Base-by-base conservation (phyloP, 2,888 invertebrate genomes). In the Scrobipalpa atriplicella region DNA sequence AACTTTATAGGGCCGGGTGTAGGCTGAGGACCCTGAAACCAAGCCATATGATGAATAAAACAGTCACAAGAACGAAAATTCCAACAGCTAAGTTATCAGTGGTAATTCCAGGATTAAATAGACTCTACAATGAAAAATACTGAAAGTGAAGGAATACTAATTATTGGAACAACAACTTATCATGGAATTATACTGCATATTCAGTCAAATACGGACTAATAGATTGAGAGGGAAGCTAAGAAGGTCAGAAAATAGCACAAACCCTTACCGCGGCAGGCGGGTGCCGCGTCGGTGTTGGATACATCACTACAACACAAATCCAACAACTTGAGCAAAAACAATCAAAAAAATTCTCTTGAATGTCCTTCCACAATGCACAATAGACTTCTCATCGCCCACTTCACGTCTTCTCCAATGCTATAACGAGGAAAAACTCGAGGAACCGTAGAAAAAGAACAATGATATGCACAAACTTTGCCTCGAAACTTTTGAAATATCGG, bases 1-100 rank as follows among this genome's bases (percentile, higher is more conserved):
- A 98, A 98, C 92, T 98, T 98, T 83, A 98, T 96, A 72, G 97
- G 97, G 86, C 98, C 98, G 71, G 96, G 95, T 70, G 97, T 95
- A 82, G 97, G 97, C 73, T 96, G 96, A 73, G 96, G 96, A 75
- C 96, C 96, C 96, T 97, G 93, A 70, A 79, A 70, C 93, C 61
- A 72, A 79, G 70, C 76, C 71, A 73, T 68, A 67, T 61, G 75
- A 68, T 75, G 73, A 81, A 77, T 80, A 77, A 80, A 67, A 67
- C 18, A 67, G 72, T 71, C 54, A 72, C 65, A 51, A 39, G 70
- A 68, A 71, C 51, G 36, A 43, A 62, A 54, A 16, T 13, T 63
- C 9, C 43, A 54, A 51, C 62, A 69, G 64, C 67, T 54, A 60
- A 19, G n/a, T 18, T 43, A 29, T 16, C 21, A 21, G 38, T 41